Evolutionary conservation across 1,140 invertebrate species (phyloP).

Genomic region (Gryllus bimaculatus): DNA sequence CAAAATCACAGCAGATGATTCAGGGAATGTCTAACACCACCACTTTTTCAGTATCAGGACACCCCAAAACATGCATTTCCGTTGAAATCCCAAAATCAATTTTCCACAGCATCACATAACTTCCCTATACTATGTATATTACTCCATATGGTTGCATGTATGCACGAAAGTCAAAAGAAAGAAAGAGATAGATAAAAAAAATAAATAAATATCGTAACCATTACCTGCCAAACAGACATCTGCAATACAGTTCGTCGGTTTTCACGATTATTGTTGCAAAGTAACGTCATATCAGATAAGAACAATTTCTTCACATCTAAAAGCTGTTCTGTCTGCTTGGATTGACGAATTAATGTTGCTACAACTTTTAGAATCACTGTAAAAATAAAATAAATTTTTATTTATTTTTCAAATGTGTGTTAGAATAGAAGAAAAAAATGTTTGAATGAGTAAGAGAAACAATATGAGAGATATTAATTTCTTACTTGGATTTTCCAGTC

Average conservation of each 20-base stretch:
- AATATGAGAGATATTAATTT: constrained; percentile 22
- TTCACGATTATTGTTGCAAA: constrained; percentile 95
- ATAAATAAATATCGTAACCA: constrained; percentile 22
- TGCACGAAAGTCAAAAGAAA: no score
- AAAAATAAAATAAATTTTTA: constrained; percentile 27
- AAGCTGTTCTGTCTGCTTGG: constrained; percentile 82
- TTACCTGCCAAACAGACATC: constrained; percentile 98
- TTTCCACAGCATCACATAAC: no score
- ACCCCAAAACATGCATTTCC: no score
- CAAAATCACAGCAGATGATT: no score
- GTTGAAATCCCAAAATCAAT: no score
- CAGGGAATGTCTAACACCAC: no score
- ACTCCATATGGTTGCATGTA: no score
- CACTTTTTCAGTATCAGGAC: no score
- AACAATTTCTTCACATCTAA: constrained; percentile 94
- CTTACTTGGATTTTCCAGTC: constrained; percentile 95
- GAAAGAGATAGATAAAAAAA: no score
- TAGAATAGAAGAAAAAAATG: not conserved
- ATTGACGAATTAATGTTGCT: constrained; percentile 91
- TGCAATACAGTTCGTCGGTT: constrained; percentile 94
- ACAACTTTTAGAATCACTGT: constrained; percentile 97
- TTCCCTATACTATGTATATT: no score
- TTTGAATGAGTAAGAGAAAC: not conserved
- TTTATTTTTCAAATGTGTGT: not conserved
- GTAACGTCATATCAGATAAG: constrained; percentile 90